phyloP scores from a whole-genome alignment of 2,797 vertebrate genomes.

The Pangasius larnaudii region DNA sequence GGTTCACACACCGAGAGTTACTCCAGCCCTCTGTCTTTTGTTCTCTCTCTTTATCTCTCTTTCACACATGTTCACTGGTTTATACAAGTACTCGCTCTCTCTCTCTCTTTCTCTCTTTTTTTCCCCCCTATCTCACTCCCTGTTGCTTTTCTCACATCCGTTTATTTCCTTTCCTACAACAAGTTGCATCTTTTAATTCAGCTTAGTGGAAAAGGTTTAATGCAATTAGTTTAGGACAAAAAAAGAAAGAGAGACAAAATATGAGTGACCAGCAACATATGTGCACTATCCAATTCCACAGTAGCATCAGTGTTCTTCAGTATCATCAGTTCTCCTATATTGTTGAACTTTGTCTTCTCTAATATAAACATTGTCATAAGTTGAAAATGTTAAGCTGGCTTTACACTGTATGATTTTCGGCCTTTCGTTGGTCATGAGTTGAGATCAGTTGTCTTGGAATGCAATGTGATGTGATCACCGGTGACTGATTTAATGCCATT shows the following conservation, averaged over 20 bases:
- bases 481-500: no score
- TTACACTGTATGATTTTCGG: neutral
- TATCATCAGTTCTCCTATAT: neutral
- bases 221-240: neutral
- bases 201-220: neutral
- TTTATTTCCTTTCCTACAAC: neutral
- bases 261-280: neutral
- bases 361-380: neutral
- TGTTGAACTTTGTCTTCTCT: neutral
- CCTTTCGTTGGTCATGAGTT: neutral
- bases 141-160: neutral
- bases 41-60: slow-evolving; percentile 22
- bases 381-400: neutral
- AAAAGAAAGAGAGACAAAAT: neutral
- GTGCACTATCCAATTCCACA: neutral
- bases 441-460: neutral
- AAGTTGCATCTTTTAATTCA: neutral
- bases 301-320: neutral
- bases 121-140: no score
- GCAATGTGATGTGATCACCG: no score
- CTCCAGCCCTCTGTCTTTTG: slow-evolving; percentile 5
- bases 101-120: neutral
- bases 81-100: neutral
- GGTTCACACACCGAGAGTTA: neutral
- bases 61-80: neutral